Percentiles rank a stretch among this genome's conserved stretches.
Evolutionary conservation across 2,888 invertebrate species (phyloP).

Genomic region (Hydropsyche betteni): DNA sequence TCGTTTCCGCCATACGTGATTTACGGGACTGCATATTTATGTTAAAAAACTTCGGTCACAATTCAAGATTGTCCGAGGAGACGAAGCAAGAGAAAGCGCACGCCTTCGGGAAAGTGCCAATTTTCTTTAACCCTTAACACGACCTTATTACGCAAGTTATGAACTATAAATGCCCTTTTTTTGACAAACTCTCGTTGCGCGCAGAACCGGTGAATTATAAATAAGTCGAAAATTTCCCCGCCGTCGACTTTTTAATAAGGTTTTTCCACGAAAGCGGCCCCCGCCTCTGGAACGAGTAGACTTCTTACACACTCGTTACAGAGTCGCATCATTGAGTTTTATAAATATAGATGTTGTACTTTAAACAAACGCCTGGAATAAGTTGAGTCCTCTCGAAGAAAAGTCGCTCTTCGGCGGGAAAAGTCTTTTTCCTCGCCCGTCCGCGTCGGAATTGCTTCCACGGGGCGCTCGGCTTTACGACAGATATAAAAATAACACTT

Average conservation of each 20-base stretch:
- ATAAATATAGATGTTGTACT: constrained; percentile 49
- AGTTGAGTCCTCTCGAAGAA: constrained; percentile 21
- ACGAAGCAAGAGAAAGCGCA: too few species aligned
- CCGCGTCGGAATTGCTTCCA: constrained; percentile 32
- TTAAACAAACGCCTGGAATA: constrained; percentile 24
- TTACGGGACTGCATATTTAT: constrained; percentile 4
- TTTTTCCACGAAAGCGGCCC: constrained; percentile 43
- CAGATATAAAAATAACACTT: constrained; percentile 46
- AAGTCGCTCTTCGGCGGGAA: neutral
- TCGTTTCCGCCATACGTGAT: constrained; percentile 20
- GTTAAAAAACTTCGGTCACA: too few species aligned
- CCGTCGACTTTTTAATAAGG: constrained; percentile 50
- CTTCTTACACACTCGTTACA: constrained; percentile 47
- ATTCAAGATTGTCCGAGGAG: too few species aligned
- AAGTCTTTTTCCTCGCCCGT: constrained; percentile 22
- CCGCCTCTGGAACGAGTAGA: constrained; percentile 32
- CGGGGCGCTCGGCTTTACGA: constrained; percentile 39
- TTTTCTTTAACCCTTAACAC: too few species aligned
- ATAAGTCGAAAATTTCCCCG: constrained; percentile 47
- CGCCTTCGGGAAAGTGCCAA: too few species aligned
- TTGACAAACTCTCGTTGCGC: neutral
- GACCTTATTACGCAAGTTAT: neutral
- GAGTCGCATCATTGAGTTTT: constrained; percentile 44
- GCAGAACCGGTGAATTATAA: constrained; percentile 46
- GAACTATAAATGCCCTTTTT: constrained; percentile 8